phyloP scores from a whole-genome alignment of 2,888 invertebrate genomes.

The Pseudolycoriella hygida region DNA sequence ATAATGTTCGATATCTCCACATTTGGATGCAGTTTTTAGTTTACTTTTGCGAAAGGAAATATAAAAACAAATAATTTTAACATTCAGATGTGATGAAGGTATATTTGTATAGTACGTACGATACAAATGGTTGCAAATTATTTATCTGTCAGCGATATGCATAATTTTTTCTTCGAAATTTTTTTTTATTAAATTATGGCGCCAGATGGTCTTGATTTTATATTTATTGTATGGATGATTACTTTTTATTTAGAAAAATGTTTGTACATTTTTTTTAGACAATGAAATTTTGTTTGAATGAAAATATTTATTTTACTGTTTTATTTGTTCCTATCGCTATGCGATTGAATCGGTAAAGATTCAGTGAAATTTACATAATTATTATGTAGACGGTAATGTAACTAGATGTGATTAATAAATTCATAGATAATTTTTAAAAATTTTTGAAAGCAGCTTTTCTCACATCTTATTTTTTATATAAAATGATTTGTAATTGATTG shows the following conservation, averaged over 20 bases:
- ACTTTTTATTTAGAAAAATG: constrained; percentile 1
- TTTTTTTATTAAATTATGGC: constrained; percentile 2
- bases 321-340: too few relatives aligned
- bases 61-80: too few relatives aligned
- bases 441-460: too few relatives aligned
- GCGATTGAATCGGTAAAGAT: too few relatives aligned
- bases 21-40: too few relatives aligned
- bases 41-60: too few relatives aligned
- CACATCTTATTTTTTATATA: too few relatives aligned
- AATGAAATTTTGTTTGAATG: background rate
- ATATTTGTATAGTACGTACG: background rate
- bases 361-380: too few relatives aligned
- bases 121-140: constrained; percentile 3
- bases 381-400: background rate
- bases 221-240: constrained; percentile 3
- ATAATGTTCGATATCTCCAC: too few relatives aligned
- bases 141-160: constrained; percentile 3
- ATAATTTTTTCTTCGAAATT: background rate
- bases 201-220: constrained; percentile 4
- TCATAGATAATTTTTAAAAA: too few relatives aligned
- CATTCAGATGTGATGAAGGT: too few relatives aligned
- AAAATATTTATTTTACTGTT: background rate
- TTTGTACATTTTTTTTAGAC: background rate
- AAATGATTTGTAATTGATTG: too few relatives aligned
- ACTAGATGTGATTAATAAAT: background rate